phyloP scores from a whole-genome alignment of 2,113 vertebrate species.

The Galeopterus variegatus region DNA sequence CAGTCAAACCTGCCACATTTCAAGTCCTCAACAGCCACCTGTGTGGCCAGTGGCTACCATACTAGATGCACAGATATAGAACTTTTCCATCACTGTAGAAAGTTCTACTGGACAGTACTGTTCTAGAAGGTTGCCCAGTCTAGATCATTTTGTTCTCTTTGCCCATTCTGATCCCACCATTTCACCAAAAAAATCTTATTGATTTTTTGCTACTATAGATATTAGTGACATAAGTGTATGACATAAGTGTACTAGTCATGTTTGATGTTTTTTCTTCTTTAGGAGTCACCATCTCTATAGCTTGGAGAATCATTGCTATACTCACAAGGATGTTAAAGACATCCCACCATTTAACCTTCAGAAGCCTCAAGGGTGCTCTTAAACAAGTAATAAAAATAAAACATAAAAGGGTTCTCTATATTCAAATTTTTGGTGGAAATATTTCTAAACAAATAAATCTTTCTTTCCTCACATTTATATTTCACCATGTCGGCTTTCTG shows the following conservation, averaged over 20 bases:
- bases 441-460: not conserved
- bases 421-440: no score
- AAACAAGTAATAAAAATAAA: not conserved
- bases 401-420: no score
- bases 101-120: not conserved
- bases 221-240: not conserved
- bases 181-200: slow-evolving; percentile 18
- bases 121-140: not conserved
- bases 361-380: not conserved
- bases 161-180: not conserved
- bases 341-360: not conserved
- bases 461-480: not conserved
- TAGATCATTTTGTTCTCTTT: slow-evolving; percentile 18
- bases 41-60: not conserved
- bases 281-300: not conserved
- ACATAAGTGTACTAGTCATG: not conserved
- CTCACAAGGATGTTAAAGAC: not conserved
- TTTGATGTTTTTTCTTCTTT: not conserved
- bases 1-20: not conserved
- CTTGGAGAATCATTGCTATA: not conserved
- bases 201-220: not conserved
- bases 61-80: not conserved
- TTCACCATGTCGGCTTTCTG: not conserved
- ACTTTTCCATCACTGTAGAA: not conserved
- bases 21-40: not conserved